Conservation (phyloP, 1,140 invertebrate genomes). For the Neodiprion fabricii region DNA sequence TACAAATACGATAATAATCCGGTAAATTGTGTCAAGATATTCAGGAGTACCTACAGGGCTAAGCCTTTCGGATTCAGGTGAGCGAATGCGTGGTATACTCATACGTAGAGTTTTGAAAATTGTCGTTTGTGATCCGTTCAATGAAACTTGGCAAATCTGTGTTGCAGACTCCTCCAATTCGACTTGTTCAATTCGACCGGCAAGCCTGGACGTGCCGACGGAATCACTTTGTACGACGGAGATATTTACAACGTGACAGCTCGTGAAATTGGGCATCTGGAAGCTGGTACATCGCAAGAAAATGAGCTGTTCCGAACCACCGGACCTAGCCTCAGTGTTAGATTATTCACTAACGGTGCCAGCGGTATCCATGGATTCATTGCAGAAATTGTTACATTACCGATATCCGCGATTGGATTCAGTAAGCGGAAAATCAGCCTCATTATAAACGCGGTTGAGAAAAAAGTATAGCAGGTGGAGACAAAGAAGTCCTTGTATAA, state of each 20-base stretch:
- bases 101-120: not conserved
- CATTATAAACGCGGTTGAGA: too few relatives aligned
- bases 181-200: conserved; percentile 92
- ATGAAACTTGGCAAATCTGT: not conserved
- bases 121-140: not conserved
- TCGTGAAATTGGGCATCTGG: conserved; percentile 72
- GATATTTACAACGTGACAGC: conserved; percentile 89
- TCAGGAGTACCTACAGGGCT: conserved; percentile 81
- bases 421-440: conserved; percentile 66
- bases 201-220: conserved; percentile 81
- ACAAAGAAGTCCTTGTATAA: too few relatives aligned
- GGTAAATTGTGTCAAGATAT: conserved; percentile 98
- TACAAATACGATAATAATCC: conserved; percentile 97
- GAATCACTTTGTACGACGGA: conserved; percentile 89
- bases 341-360: conserved; percentile 93
- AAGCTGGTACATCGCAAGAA: conserved; percentile 73
- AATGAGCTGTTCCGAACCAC: conserved; percentile 79
- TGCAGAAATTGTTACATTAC: conserved; percentile 94
- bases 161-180: conserved; percentile 82
- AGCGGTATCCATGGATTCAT: conserved; percentile 95
- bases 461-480: not conserved
- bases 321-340: conserved; percentile 85
- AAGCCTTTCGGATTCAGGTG: conserved; percentile 87
- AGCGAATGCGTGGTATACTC: not conserved
- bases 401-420: conserved; percentile 88